Conservation (phyloP, 2,888 invertebrate genomes). For the Isotomurus palustris region DNA sequence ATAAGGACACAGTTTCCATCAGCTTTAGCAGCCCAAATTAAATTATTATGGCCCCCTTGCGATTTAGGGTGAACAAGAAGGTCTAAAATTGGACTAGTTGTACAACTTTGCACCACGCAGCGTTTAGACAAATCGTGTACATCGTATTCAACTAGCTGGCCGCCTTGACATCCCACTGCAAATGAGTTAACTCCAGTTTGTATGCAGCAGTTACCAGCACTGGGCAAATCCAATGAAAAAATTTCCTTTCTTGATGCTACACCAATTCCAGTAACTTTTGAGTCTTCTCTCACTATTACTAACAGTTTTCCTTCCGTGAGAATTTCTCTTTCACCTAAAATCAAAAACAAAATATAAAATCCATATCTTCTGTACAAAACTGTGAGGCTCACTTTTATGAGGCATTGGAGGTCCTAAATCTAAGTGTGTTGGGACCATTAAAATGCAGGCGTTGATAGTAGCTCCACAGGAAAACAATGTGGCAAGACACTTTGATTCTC, state of each 20-base stretch:
- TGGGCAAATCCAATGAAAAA: constrained; percentile 51
- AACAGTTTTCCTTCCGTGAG: constrained; percentile 61
- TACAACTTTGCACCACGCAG: constrained; percentile 27
- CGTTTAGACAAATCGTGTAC: constrained; percentile 28
- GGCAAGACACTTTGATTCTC: constrained; percentile 57
- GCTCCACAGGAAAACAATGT: constrained; percentile 56
- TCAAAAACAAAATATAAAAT: background rate
- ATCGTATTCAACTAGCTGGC: constrained; percentile 36
- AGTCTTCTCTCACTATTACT: constrained; percentile 61
- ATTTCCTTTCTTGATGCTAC: constrained; percentile 56
- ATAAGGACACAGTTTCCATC: constrained; percentile 40
- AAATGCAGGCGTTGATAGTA: constrained; percentile 58
- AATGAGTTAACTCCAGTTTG: constrained; percentile 54
- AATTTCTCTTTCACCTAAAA: constrained; percentile 55
- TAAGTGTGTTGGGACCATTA: constrained; percentile 30
- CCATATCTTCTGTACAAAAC: background rate
- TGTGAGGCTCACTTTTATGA: constrained; percentile 19
- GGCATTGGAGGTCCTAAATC: constrained; percentile 17
- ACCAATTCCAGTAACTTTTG: constrained; percentile 56
- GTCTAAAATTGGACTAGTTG: constrained; percentile 38
- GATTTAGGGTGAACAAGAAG: constrained; percentile 39
- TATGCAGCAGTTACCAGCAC: constrained; percentile 59
- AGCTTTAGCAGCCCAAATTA: constrained; percentile 41
- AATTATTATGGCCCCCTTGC: constrained; percentile 31
- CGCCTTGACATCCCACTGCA: constrained; percentile 60